Evolutionary conservation across 2,888 invertebrate species (phyloP), one percentile per base, ranked within the genome.

Genomic region (Acholoe squamosa): DNA sequence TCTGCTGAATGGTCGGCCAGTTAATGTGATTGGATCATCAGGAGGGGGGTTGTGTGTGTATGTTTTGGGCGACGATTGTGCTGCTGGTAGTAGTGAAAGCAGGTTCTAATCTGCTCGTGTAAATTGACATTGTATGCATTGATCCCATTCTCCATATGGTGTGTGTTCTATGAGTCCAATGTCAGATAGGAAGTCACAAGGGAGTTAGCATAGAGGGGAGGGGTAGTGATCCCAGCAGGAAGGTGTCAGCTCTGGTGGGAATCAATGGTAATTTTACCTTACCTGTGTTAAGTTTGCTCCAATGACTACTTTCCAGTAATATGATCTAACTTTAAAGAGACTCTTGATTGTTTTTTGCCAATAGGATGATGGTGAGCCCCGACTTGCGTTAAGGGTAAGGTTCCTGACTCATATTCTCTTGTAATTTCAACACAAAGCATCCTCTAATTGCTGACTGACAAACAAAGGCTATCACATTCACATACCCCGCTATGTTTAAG

Each of bases 11-110:
- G 25, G 33, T 33, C 34, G 22, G 43, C 43, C 33, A 84, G 28
- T 84, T 84, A 84, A 84, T 84, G 84, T 33, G 84, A 84, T 84
- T 84, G 84, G 28, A 84, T 84, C 33, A 84, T 34, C 43, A 19
- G 77, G 5, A n/a, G 71, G 28, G 28, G n/a, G 28, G 12, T 3
- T 61, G 61, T 71, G 71, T 71, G 71, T 71, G 71, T 71, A 71
- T n/a, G 71, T 25, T 22, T n/a, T 28, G 71, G 71, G 25, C 28
- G 25, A 71, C 28, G 71, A n/a, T 71, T 71, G 12, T 25, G 28
- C 71, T 25, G 1, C 25, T 71, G 25, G n/a, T n/a, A n/a, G 71
- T 71, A n/a, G 71, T 71, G n/a, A 14, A 25, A 14, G 31, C 71
- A 28, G 25, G 71, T 71, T 71, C 31, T 71, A 71, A 71, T 71